Base-by-base conservation (phyloP, 2,888 invertebrate species). In the Dryobota labecula region DNA sequence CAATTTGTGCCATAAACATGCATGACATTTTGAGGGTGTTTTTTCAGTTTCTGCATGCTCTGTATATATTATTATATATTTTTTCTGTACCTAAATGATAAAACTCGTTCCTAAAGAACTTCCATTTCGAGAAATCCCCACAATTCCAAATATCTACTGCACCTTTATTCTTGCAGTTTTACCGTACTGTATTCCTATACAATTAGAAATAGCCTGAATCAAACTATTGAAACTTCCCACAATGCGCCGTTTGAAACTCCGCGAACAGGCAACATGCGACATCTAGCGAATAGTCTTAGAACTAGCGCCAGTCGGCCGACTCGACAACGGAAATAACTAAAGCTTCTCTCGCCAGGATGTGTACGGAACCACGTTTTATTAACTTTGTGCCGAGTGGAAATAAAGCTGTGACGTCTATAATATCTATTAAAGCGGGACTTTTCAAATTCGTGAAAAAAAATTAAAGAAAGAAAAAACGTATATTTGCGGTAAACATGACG, bases 281-380 rank as follows among this genome's bases (percentile, higher is more conserved):
- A 85, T 86, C 85, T 85, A 84, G 78, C 47, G 58, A 53, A 57
- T 27, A 66, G 38, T 65, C 53, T 54, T 47, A 60, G 74, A 78
- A 85, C 83, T 75, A 80, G 24, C 24, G 27, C 47, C 24, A 63
- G 33, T 27, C 51, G 27, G 36, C 41, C 30, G 27, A 76, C 60
- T 70, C 54, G 9, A 18, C 66, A 62, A 63, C 64, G 73, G 78
- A 84, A 85, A 83, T 84, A 86, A 84, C 70, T 85, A 76, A 18
- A 64, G 56, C 60, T 45, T 71, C 61, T 67, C 43, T 62, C 82
- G 51, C 86, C 56, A 74, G 82, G 57, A 80, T 78, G 80, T 79
- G 82, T 68, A 61, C 47, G 51, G 64, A 61, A 73, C 58, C 61
- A 43, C 47, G 61, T 69, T 73, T 62, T 65, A 63, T 63, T 72